Percentiles rank a stretch among this genome's conserved stretches.
phyloP scores from a whole-genome alignment of 2,113 vertebrate species.

The Lipotes vexillifer region DNA sequence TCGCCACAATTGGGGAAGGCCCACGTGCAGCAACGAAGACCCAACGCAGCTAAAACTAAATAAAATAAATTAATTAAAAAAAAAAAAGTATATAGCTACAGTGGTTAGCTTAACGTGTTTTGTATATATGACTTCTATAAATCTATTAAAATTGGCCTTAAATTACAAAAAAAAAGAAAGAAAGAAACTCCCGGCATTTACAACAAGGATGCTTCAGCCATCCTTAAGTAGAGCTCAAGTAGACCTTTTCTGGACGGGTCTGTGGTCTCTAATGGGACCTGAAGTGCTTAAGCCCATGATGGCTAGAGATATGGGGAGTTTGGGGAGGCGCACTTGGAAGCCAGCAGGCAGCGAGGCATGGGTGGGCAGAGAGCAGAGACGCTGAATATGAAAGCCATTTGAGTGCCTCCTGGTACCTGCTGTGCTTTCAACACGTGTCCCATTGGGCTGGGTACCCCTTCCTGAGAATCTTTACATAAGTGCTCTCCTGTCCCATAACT shows the following conservation, averaged over 20 bases:
- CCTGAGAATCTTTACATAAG: not conserved
- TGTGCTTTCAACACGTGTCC: not conserved
- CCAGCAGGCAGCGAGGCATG: not conserved
- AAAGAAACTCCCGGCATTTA: not conserved
- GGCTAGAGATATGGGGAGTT: not conserved
- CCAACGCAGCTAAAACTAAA: no score
- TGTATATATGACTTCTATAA: no score
- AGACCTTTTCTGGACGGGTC: not conserved
- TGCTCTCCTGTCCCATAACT: no score
- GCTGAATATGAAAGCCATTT: not conserved
- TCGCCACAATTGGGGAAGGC: no score
- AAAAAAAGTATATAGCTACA: no score
- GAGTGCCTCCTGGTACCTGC: not conserved
- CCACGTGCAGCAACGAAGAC: no score
- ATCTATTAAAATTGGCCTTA: no score
- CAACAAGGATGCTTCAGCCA: not conserved
- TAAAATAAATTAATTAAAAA: no score
- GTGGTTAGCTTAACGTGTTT: no score
- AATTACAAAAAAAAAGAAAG: no score
- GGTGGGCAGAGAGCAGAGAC: not conserved
- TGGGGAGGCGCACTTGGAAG: not conserved
- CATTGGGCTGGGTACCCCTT: no score
- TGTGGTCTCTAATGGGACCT: not conserved
- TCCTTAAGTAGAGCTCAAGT: not conserved
- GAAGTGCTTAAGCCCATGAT: accelerated